phyloP scores from a whole-genome alignment of 2,888 invertebrate genomes.

The Coremacera marginata region DNA sequence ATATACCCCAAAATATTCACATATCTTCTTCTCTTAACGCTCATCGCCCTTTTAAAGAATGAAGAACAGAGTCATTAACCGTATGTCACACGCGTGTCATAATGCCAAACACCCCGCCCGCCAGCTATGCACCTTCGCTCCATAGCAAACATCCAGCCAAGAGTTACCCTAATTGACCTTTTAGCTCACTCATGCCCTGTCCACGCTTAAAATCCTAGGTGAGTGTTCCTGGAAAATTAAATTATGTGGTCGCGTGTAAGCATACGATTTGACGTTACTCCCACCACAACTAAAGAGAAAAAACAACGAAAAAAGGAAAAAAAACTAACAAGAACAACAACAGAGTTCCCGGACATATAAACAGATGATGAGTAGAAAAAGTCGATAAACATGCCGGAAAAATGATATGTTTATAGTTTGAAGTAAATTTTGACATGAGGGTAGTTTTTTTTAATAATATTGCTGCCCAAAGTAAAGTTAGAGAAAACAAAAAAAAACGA shows the following conservation, averaged over 20 bases:
- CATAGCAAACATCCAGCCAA: constrained; percentile 39
- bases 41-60: neutral
- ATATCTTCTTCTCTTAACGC: neutral
- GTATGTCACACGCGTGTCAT: constrained; percentile 50
- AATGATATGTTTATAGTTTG: constrained; percentile 24
- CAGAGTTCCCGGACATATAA: neutral
- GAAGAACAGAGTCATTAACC: constrained; percentile 42
- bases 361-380: neutral
- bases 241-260: constrained; percentile 50
- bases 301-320: neutral
- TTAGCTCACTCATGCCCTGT: neutral
- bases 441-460: neutral
- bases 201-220: neutral
- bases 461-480: neutral
- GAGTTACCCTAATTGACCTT: constrained; percentile 49
- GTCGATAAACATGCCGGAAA: constrained; percentile 22
- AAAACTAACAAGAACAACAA: too few species aligned
- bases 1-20: neutral
- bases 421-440: neutral
- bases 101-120: neutral
- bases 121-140: constrained; percentile 11
- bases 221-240: constrained; percentile 25
- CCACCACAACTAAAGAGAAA: neutral
- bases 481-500: neutral
- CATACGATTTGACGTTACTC: constrained; percentile 43